Evolutionary conservation across 2,888 invertebrate genomes (phyloP).

Genomic region (Nematopogon swammerdamellus): DNA sequence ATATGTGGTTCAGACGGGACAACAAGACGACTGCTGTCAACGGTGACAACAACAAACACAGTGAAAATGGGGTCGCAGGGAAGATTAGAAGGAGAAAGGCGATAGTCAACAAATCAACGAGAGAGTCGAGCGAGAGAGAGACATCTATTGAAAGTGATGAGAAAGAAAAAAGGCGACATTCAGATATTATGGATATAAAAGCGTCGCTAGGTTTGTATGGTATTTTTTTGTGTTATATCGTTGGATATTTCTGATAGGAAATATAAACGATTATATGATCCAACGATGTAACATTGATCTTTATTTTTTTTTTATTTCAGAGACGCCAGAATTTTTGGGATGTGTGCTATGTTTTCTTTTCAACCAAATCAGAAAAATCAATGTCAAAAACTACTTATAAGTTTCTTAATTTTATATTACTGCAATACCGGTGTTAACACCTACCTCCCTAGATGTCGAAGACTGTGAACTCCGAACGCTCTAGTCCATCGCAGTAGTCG

Average conservation of each 20-base stretch:
- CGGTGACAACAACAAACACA: slow-evolving; percentile 29
- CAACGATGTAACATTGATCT: too few species aligned
- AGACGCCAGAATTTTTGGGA: not conserved
- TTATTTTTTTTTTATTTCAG: too few species aligned
- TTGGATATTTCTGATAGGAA: too few species aligned
- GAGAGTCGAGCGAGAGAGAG: slow-evolving; percentile 46
- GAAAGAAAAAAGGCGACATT: slow-evolving; percentile 42
- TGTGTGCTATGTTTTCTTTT: not conserved
- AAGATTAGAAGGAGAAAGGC: slow-evolving; percentile 43
- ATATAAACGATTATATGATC: too few species aligned
- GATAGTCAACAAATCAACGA: slow-evolving; percentile 32
- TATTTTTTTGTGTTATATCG: not conserved
- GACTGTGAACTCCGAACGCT: too few species aligned
- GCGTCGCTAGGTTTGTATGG: slow-evolving; percentile 36
- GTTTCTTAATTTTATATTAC: too few species aligned
- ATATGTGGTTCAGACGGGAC: slow-evolving; percentile 48
- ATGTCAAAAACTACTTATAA: too few species aligned
- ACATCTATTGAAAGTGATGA: slow-evolving; percentile 47
- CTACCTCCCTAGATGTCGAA: too few species aligned
- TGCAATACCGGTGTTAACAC: too few species aligned
- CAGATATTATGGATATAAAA: slow-evolving; percentile 44
- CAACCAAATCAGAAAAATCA: too few species aligned
- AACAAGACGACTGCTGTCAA: slow-evolving; percentile 21
- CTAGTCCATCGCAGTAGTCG: too few species aligned
- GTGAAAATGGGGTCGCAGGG: slow-evolving; percentile 34